A percentile compares a stretch with the other conserved stretches of the same genome.
These are phyloP conservation scores for Lagenorhynchus albirostris DNA, from an alignment of 2,113 vertebrate species.

Conservation along the genomic window DNA sequence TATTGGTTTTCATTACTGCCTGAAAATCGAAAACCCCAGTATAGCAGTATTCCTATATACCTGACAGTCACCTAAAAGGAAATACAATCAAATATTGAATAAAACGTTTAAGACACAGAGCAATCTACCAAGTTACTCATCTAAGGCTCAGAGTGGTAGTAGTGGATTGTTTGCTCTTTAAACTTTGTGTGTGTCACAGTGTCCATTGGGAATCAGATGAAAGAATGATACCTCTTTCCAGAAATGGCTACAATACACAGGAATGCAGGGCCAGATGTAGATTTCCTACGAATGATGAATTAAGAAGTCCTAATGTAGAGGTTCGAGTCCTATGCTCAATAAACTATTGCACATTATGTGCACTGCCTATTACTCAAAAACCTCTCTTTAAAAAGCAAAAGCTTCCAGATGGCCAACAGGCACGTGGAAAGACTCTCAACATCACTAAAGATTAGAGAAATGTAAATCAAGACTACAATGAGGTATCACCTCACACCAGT, in stretches of 20 bases:
- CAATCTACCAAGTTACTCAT: neutral
- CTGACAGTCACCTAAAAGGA: slow-evolving; percentile 37
- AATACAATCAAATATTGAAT: slow-evolving; percentile 60
- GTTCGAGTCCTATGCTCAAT: neutral
- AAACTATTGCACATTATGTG: neutral
- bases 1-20: neutral
- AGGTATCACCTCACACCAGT: neutral
- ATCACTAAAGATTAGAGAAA: neutral
- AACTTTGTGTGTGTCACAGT: neutral
- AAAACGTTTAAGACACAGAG: slow-evolving; percentile 29
- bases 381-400: neutral
- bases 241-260: neutral
- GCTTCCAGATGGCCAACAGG: neutral
- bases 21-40: too few species aligned
- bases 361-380: neutral
- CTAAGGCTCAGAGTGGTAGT: neutral
- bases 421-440: neutral
- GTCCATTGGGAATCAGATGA: neutral
- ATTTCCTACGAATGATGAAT: neutral
- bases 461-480: neutral
- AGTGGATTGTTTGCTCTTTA: neutral
- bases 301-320: neutral
- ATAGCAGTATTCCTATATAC: too few species aligned
- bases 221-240: neutral
- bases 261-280: neutral